These are phyloP conservation scores for Motacilla alba DNA, from an alignment of 2,113 vertebrate species.

Conservation along the genomic window DNA sequence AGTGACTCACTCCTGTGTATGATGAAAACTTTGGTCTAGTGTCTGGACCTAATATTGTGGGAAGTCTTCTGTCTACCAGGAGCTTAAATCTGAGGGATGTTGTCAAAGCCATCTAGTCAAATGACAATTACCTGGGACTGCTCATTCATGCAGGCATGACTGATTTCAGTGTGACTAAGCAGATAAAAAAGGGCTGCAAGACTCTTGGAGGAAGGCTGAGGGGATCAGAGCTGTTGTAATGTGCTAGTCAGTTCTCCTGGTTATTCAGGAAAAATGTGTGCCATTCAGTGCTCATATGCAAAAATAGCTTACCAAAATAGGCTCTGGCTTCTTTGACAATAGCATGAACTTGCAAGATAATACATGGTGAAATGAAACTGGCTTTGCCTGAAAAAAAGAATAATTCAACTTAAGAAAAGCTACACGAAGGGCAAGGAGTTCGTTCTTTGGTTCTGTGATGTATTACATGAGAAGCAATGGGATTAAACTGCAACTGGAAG, in stretches of 20 bases:
- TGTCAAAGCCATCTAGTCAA: neutral
- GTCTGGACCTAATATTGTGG: neutral
- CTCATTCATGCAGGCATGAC: neutral
- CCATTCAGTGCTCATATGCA: neutral
- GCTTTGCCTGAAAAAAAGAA: neutral
- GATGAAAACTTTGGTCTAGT: neutral
- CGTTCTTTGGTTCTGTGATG: neutral
- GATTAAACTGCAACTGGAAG: neutral
- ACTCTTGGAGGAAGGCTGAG: neutral
- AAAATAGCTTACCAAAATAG: neutral
- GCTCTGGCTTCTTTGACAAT: neutral
- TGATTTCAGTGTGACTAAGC: neutral
- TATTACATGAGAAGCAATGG: neutral
- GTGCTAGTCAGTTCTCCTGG: neutral
- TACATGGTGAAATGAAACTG: neutral
- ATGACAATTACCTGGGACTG: neutral
- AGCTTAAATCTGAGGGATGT: neutral
- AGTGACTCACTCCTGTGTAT: neutral
- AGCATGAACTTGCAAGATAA: neutral
- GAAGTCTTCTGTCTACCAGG: neutral
- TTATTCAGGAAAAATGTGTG: neutral
- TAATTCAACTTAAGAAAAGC: neutral
- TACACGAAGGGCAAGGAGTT: neutral
- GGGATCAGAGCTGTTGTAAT: neutral
- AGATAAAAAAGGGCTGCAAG: neutral